phyloP scores from a whole-genome alignment of 2,888 invertebrate genomes.

The Leptopterna dolabrata region DNA sequence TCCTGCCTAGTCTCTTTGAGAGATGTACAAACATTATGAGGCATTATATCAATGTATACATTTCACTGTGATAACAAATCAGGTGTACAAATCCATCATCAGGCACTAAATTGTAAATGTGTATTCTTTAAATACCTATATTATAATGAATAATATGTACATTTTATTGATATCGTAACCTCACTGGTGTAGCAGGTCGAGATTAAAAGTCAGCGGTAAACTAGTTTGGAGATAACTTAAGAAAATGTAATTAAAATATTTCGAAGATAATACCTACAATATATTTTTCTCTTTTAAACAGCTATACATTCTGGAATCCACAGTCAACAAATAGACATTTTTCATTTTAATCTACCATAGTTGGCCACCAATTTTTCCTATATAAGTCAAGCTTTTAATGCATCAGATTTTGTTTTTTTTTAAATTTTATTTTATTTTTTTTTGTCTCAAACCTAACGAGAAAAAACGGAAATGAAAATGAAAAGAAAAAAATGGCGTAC shows the following conservation, averaged over 20 bases:
- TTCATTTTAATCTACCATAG: conserved; percentile 49
- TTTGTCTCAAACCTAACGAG: conserved; percentile 51
- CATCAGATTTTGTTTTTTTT: conserved; percentile 33
- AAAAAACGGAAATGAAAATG: conserved; percentile 40
- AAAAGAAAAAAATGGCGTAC: conserved; percentile 58
- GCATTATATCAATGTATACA: conserved; percentile 34
- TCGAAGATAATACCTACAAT: conserved; percentile 34
- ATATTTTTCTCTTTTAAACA: conserved; percentile 46
- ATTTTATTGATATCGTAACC: conserved; percentile 52
- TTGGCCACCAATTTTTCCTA: conserved; percentile 60
- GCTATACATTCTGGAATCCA: conserved; percentile 58
- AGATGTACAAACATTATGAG: conserved; percentile 52
- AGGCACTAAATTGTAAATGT: conserved; percentile 61
- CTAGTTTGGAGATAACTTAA: conserved; percentile 31
- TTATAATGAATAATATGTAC: conserved; percentile 60
- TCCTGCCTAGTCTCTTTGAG: conserved; percentile 52
- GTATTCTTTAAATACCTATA: conserved; percentile 59
- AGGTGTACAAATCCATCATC: conserved; percentile 60
- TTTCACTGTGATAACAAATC: conserved; percentile 56
- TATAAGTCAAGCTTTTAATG: conserved; percentile 46
- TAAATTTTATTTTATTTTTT: conserved; percentile 19
- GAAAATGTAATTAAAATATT: conserved; percentile 31
- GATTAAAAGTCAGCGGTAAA: conserved; percentile 36
- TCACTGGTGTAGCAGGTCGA: conserved; percentile 34
- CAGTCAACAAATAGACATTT: conserved; percentile 59